A percentile compares a stretch with the other conserved stretches of the same genome.
Conservation (phyloP, 2,888 invertebrate species). For the Saturnia pavonia region DNA sequence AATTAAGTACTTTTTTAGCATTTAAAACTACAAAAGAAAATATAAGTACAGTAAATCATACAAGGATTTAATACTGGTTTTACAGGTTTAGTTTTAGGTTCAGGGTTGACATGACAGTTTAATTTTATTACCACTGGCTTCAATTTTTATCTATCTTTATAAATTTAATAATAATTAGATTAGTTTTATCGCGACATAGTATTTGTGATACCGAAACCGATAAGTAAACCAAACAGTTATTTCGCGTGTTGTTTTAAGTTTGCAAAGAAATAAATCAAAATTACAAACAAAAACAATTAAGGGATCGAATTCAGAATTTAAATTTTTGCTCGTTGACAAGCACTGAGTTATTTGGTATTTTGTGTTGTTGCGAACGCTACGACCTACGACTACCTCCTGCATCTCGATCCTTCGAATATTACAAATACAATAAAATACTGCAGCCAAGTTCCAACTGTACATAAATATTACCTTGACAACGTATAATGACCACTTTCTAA, state of each 20-base stretch:
- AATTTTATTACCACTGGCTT: neutral
- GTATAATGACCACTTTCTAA: no score
- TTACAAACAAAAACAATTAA: neutral
- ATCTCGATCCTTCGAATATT: neutral
- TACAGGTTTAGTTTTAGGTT: conserved; percentile 10
- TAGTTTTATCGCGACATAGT: conserved; percentile 7
- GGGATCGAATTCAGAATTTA: neutral
- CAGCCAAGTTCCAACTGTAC: no score
- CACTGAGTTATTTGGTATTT: neutral
- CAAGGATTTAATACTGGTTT: neutral
- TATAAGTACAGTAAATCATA: neutral
- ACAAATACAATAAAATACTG: neutral
- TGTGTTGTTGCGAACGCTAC: neutral
- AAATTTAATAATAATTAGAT: conserved; percentile 7
- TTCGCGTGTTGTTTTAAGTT: neutral
- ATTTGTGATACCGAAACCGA: neutral
- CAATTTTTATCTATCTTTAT: neutral
- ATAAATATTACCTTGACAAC: no score
- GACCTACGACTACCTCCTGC: no score
- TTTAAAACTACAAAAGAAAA: conserved; percentile 1
- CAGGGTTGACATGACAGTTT: neutral
- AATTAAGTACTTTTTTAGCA: no score
- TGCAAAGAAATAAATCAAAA: neutral
- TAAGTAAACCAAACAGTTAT: neutral
- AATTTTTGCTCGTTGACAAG: neutral